These are phyloP conservation scores for Cheilosia urbana DNA, from an alignment of 2,888 invertebrate genomes.

Conservation along the genomic window DNA sequence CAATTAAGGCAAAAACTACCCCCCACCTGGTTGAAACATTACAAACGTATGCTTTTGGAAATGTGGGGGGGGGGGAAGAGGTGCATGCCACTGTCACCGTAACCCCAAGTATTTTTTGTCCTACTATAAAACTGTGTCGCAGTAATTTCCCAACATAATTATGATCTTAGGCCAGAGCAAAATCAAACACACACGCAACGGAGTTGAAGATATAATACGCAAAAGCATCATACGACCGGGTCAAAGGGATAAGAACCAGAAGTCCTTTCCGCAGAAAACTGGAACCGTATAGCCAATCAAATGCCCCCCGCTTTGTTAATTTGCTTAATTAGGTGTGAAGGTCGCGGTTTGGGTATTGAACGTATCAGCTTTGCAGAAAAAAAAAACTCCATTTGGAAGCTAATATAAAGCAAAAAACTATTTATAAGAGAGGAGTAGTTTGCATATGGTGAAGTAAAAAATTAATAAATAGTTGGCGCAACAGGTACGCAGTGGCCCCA, in stretches of 20 bases:
- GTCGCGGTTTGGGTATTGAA: not conserved
- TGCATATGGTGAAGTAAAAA: too few relatives aligned
- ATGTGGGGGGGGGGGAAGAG: not conserved
- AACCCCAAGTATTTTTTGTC: too few relatives aligned
- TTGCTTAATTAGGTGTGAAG: constrained; percentile 57
- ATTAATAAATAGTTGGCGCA: too few relatives aligned
- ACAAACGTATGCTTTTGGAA: not conserved
- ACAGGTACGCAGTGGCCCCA: too few relatives aligned
- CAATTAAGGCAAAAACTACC: constrained; percentile 1
- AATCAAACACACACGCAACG: too few relatives aligned
- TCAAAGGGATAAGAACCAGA: not conserved
- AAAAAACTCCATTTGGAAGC: too few relatives aligned
- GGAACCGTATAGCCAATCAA: not conserved
- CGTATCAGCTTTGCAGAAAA: constrained; percentile 10
- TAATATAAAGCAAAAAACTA: too few relatives aligned
- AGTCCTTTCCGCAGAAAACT: not conserved
- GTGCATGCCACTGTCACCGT: too few relatives aligned
- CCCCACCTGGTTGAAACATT: constrained; percentile 1
- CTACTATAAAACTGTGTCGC: too few relatives aligned
- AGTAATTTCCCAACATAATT: too few relatives aligned
- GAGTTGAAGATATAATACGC: not conserved
- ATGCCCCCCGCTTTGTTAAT: constrained; percentile 9
- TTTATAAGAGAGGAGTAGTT: too few relatives aligned
- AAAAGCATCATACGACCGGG: not conserved
- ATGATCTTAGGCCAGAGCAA: too few relatives aligned